phyloP scores from a whole-genome alignment of 1,140 invertebrate species.

The Drosophila bifasciata region DNA sequence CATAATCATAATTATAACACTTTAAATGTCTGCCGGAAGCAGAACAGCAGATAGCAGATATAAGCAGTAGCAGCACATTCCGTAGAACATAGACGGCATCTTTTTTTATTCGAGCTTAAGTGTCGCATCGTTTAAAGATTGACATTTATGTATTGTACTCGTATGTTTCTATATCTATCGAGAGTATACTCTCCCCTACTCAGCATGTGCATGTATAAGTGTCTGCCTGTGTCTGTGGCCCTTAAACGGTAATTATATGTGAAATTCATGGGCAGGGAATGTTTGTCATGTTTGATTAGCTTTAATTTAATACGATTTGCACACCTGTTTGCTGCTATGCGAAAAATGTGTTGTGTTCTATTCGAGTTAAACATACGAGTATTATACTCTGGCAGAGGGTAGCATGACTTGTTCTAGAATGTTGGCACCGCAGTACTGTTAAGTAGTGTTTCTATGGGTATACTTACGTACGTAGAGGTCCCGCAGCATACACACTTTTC shows the following conservation, averaged over 20 bases:
- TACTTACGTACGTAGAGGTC: too few relatives aligned
- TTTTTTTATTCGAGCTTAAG: constrained; percentile 17
- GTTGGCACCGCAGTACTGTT: too few relatives aligned
- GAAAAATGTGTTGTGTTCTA: constrained; percentile 66
- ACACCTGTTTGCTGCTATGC: constrained; percentile 72
- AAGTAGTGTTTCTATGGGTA: too few relatives aligned
- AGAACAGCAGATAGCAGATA: not conserved
- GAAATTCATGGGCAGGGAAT: constrained; percentile 40
- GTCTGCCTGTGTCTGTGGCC: constrained; percentile 14
- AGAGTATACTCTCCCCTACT: too few relatives aligned
- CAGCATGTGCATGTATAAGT: constrained; percentile 2
- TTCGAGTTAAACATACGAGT: not conserved
- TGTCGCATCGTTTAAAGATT: constrained; percentile 53
- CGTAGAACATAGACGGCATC: constrained; percentile 32
- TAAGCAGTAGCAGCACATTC: constrained; percentile 26
- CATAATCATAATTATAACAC: constrained; percentile 52
- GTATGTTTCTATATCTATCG: too few relatives aligned
- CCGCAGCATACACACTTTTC: too few relatives aligned
- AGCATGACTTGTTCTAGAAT: too few relatives aligned
- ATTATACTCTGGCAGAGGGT: constrained; percentile 32
- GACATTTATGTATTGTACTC: constrained; percentile 21
- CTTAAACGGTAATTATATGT: constrained; percentile 33
- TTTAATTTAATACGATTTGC: constrained; percentile 75
- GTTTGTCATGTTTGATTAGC: constrained; percentile 44
- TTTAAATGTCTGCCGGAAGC: constrained; percentile 62